A percentile compares a stretch with the other conserved stretches of the same genome.
Conservation (phyloP, 2,888 invertebrate species). For the Oscheius sp. region DNA sequence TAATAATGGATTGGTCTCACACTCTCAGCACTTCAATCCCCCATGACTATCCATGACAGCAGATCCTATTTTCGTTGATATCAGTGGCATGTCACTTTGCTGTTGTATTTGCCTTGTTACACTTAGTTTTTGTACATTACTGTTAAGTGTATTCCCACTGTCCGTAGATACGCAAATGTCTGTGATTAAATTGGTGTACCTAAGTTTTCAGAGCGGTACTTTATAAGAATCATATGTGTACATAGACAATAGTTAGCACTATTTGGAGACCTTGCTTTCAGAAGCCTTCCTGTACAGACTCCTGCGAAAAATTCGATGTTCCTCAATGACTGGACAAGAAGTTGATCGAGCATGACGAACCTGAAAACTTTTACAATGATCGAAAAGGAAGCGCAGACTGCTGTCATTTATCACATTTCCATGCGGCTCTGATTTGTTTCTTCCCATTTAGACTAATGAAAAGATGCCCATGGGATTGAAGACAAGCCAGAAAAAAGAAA, state of each 20-base stretch:
- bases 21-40: slow-evolving; percentile 21
- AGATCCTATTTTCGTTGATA: slow-evolving; percentile 11
- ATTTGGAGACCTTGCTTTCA: slow-evolving; percentile 25
- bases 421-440: slow-evolving; percentile 5
- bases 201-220: neutral
- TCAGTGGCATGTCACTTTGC: slow-evolving; percentile 33
- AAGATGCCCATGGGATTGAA: slow-evolving; percentile 1
- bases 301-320: slow-evolving; percentile 30
- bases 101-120: slow-evolving; percentile 22
- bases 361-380: slow-evolving; percentile 40
- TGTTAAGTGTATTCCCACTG: neutral
- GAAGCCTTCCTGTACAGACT: slow-evolving; percentile 37
- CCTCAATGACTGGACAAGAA: slow-evolving; percentile 64
- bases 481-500: neutral
- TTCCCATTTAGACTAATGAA: neutral
- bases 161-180: slow-evolving; percentile 19
- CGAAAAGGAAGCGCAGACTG: too few relatives aligned
- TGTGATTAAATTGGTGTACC: slow-evolving; percentile 29
- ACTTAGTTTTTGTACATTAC: slow-evolving; percentile 22
- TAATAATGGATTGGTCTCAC: slow-evolving; percentile 34
- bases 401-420: slow-evolving; percentile 10
- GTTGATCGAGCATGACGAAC: slow-evolving; percentile 67
- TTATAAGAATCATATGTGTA: slow-evolving; percentile 2
- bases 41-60: slow-evolving; percentile 34
- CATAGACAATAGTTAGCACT: neutral